Percentiles rank a stretch among this genome's conserved stretches.
These are phyloP conservation scores for Tenualosa thibaudeaui DNA, from an alignment of 2,797 vertebrate species.

Conservation along the genomic window DNA sequence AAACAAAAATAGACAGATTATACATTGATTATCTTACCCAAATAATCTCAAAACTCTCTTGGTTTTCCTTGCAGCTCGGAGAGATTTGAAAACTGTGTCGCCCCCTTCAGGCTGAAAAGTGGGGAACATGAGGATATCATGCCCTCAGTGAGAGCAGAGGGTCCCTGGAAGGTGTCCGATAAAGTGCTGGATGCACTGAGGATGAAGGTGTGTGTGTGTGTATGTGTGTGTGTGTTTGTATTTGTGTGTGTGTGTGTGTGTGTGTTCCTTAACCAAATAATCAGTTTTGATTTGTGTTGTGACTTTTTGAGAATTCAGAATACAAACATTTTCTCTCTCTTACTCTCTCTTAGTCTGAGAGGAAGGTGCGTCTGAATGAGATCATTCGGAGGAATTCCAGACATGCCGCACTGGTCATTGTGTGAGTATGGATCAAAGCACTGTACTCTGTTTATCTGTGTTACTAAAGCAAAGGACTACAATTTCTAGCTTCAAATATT, in stretches of 20 bases:
- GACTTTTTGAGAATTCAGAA: neutral
- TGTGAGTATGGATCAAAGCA: constrained; percentile 66
- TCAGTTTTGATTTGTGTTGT: neutral
- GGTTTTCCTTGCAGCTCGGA: constrained; percentile 58
- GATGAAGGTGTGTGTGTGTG: constrained; percentile 62
- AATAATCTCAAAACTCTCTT: neutral
- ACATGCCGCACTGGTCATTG: constrained; percentile 70
- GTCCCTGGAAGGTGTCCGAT: constrained; percentile 68
- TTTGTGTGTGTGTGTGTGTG: constrained; percentile 45
- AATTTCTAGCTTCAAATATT: neutral
- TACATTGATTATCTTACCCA: no score
- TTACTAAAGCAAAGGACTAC: neutral
- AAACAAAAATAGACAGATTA: neutral
- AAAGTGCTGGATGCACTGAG: constrained; percentile 70
- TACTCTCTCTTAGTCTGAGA: constrained; percentile 64
- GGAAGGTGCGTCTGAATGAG: constrained; percentile 74
- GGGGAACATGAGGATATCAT: constrained; percentile 55
- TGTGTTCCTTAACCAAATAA: neutral
- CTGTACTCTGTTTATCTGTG: neutral
- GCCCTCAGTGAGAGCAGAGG: constrained; percentile 51
- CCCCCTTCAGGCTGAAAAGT: constrained; percentile 66
- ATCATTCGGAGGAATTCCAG: constrained; percentile 74
- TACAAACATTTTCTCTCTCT: neutral
- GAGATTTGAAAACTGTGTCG: constrained; percentile 70
- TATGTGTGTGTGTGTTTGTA: neutral